Evolutionary conservation across 2,113 vertebrate genomes (phyloP).

Genomic region (Ageneiosus marmoratus): DNA sequence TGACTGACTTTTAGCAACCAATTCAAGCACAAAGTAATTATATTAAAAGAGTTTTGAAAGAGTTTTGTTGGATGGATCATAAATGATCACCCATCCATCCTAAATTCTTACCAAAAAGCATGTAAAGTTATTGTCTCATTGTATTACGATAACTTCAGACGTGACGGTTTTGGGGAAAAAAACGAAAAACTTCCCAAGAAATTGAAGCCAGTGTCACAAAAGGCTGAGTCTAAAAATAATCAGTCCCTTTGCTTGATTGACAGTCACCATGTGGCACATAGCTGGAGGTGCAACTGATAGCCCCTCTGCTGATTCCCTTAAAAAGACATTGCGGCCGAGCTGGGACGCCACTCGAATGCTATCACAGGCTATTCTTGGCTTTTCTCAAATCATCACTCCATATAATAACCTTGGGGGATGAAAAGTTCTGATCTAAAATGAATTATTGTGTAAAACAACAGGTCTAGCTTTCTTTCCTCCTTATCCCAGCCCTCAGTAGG

Average conservation of each 20-base stretch:
- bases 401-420: slow-evolving; percentile 79
- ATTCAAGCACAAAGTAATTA: not conserved
- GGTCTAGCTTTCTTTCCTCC: not conserved
- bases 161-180: not conserved
- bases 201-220: slow-evolving; percentile 75
- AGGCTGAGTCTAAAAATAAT: slow-evolving; percentile 89
- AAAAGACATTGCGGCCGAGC: slow-evolving; percentile 90
- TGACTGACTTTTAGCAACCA: not conserved
- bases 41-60: not conserved
- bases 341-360: slow-evolving; percentile 80
- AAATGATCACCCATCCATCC: not conserved
- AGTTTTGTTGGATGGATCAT: no score
- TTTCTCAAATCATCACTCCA: slow-evolving; percentile 72
- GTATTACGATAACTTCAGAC: not conserved
- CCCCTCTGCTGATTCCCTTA: slow-evolving; percentile 93
- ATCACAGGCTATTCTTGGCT: slow-evolving; percentile 95
- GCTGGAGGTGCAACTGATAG: slow-evolving; percentile 84
- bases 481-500: not conserved
- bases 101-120: not conserved
- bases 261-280: slow-evolving; percentile 94
- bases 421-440: slow-evolving; percentile 26
- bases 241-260: slow-evolving; percentile 78
- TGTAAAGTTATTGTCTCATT: not conserved
- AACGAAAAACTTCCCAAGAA: slow-evolving; percentile 36
- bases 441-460: not conserved